Evolutionary conservation across 92 coral and sea anemone genomes (phyloP), one percentile per base, ranked within the genome.

Genomic region (Scolanthus callimorphus): DNA sequence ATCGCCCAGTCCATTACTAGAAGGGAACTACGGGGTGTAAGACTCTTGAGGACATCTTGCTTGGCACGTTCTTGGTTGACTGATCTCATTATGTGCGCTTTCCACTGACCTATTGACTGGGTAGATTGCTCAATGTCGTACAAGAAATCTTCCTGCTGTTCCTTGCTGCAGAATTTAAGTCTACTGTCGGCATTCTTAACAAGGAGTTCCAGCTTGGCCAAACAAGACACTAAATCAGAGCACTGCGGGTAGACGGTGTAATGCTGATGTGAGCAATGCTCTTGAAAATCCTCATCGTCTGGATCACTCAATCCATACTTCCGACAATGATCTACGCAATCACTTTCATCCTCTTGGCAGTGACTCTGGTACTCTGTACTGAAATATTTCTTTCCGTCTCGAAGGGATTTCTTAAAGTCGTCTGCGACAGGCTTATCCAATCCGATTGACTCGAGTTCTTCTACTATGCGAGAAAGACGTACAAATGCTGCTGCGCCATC

Each of bases 401-500:
- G 48, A 34, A 73, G 64, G 10, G 54, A 54, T 34, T 27, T 73
- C 37, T 59, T 77, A n/a, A 37, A 11, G 39, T 51, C 60, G 17
- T 41, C 51, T 46, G 70, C 48, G 71, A 63, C 58, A 31, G 26
- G 26, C 29, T 65, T 59, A n/a, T 59, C 68, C 57, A 21, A 3
- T 17, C 81, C 76, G 39, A 39, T 6, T n/a, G 48, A 27, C 12
- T 47, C 50, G 39, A 76, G 82, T 25, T 76, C 75, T 3, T 66
- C 57, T 4, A 58, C 62, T 17, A 76, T 75, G 30, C 44, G 25
- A n/a, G 20, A 20, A n/a, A 75, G 17, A 11, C 28, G 51, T 9
- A 58, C 76, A 55, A 80, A 80, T 22, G 57, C 71, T 17, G 77
- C 48, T 3, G 81, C 50, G 27, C 77, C 72, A 21, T 77, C 84